A percentile compares a stretch with the other conserved stretches of the same genome.
Evolutionary conservation across 2,113 vertebrate species (phyloP).

Genomic region (Pholis gunnellus): DNA sequence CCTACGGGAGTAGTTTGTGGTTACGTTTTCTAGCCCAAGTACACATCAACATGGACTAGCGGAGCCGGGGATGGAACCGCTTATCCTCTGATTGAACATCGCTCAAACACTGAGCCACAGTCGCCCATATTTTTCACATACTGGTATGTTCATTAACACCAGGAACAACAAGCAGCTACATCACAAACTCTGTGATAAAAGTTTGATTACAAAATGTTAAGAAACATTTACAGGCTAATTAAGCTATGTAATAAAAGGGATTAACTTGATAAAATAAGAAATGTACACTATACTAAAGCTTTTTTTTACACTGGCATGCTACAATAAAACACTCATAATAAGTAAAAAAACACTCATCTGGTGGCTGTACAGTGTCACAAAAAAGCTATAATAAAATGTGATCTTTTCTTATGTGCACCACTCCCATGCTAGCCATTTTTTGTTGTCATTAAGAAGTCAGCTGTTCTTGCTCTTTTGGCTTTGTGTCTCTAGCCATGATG

Average conservation of each 20-base stretch:
- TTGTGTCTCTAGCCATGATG: constrained; percentile 70
- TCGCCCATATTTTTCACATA: background rate
- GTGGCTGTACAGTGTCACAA: constrained; percentile 32
- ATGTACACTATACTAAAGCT: constrained; percentile 34
- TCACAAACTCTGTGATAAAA: constrained; percentile 46
- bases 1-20: too few species aligned
- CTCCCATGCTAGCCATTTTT: background rate
- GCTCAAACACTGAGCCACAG: too few species aligned
- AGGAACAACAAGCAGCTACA: constrained; percentile 59
- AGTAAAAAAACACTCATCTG: constrained; percentile 17
- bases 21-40: too few species aligned
- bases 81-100: too few species aligned
- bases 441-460: constrained; percentile 25
- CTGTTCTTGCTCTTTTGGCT: constrained; percentile 40
- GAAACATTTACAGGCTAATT: constrained; percentile 51
- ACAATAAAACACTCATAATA: background rate
- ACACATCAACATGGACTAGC: too few species aligned
- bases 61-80: too few species aligned
- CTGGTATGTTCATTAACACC: constrained; percentile 68
- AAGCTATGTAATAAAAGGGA: constrained; percentile 20
- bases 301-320: constrained; percentile 20
- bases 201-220: constrained; percentile 41
- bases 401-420: constrained; percentile 7
- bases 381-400: background rate
- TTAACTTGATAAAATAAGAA: constrained; percentile 18